Evolutionary conservation across 2,888 invertebrate genomes (phyloP), one percentile per base, ranked within the genome.

Genomic region (Itoplectis maculator): DNA sequence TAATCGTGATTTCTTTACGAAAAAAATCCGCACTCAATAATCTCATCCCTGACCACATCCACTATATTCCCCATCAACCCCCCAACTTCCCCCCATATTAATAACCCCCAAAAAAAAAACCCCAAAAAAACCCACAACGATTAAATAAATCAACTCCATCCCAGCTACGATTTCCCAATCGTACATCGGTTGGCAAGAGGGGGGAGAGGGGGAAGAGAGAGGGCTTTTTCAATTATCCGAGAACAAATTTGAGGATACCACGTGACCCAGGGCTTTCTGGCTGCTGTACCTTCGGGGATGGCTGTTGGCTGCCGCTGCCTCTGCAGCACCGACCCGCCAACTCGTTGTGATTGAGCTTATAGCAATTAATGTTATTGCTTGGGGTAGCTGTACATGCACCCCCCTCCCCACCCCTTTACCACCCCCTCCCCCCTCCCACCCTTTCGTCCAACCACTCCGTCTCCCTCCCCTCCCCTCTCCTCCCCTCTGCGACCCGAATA

Each of bases 331-430:
- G 18, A 63, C 72, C 84, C 77, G 73, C 75, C 86, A 83, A 83
- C 84, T 85, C 82, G 87, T 87, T 85, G 85, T 87, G 87, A 90
- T 90, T 88, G 89, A 89, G 89, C 89, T 89, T 90, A 89, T 88
- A 89, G 89, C 90, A 91, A 91, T 91, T 91, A 91, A 91, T 89
- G 88, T 89, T 90, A 90, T 90, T 91, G 90, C 90, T 88, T 84
- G 86, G 86, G 87, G 88, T 84, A 85, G 86, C 84, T 42, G 47
- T 72, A 72, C 72, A 72, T 59, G 47, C 47, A 79, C 68, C 49
- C 68, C 20, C 54, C 66, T 45, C 65, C 37, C 47, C 73, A 47
- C 79, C 37, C 35, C n/a, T n/a, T n/a, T n/a, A n/a, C 11, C 15
- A n/a, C 54, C 56, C 73, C 66, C 73, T 68, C 40, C 23, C 47